Base-by-base conservation (phyloP, 2,797 vertebrate species). In the Squalus acanthias region DNA sequence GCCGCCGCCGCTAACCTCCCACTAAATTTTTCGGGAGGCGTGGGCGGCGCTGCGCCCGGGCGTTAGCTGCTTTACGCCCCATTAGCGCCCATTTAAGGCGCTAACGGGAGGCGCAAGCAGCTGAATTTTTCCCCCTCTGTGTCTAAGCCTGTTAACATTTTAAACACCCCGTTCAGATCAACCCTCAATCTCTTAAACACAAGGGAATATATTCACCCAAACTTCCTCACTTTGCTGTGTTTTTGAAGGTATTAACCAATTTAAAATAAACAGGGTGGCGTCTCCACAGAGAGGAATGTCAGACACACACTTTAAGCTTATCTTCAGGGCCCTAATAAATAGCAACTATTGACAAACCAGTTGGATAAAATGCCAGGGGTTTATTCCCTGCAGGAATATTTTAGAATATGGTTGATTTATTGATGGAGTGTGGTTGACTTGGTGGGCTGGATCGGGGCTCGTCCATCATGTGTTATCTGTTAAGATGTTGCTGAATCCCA, bases 281-380 rank as follows among this genome's bases (percentile, higher is more conserved):
- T 93, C 63, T 67, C 91, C 63, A 69, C n/a, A 39, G 9, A 22
- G 63, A 67, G n/a, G 63, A n/a, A 24, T 93, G n/a, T 46, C n/a
- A 67, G 91, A 67, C 39, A 22, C n/a, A 67, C n/a, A 24, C 2
- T 39, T 67, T 8, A 67, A 69, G 91, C 91, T 46, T 22, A 93
- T 67, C 17, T 65, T 69, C 63, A 93, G n/a, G 65, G 1, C 63
- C 91, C 91, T 20, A 67, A 93, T 93, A 69, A n/a, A 46, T 39
- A 93, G 91, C 63, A 93, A 69, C 69, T 67, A 93, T 93, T 93
- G 91, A n/a, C 91, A 93, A 93, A 67, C 91, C 39, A 93, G 69
- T 46, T 93, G n/a, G 63, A 93, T 69, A 69, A 39, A 24, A 67
- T 22, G 39, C 63, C 39, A n/a, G 65, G 63, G 63, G 7, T 46